Conservation (phyloP, 2,113 vertebrate genomes). For the Mus musculus region DNA sequence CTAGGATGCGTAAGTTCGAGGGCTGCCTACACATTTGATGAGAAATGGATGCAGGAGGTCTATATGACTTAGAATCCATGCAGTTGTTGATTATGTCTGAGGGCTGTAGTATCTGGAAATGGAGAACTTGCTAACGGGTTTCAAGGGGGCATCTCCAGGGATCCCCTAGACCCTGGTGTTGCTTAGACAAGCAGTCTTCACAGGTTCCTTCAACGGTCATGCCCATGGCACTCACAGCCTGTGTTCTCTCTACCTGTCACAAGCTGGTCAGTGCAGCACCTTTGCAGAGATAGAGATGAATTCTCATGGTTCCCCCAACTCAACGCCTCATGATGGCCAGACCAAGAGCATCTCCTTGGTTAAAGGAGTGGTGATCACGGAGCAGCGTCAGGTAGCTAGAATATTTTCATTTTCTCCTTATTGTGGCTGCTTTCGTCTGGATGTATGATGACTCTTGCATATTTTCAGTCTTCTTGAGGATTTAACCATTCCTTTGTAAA, state of each 20-base stretch:
- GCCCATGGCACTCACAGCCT: neutral
- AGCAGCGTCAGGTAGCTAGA: neutral
- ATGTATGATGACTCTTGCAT: neutral
- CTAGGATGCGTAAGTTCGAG: too few relatives aligned
- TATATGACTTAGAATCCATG: neutral
- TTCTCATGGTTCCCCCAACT: neutral
- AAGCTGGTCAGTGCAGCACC: neutral
- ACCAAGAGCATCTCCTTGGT: neutral
- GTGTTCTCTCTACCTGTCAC: neutral
- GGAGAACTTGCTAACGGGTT: neutral
- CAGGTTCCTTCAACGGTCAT: neutral
- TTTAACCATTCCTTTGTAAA: neutral
- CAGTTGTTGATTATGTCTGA: neutral
- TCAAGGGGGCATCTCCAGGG: too few relatives aligned
- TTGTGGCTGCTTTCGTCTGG: neutral
- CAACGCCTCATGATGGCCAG: neutral
- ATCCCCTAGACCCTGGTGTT: neutral
- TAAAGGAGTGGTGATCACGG: neutral
- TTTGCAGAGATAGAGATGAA: neutral
- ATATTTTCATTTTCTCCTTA: slow-evolving; percentile 17
- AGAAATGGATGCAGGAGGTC: neutral
- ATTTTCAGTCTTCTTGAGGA: neutral
- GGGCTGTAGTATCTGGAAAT: neutral
- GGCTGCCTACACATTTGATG: neutral
- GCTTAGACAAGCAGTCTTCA: neutral